phyloP scores from a whole-genome alignment of 2,797 vertebrate genomes.

The Pangasius larnaudii region DNA sequence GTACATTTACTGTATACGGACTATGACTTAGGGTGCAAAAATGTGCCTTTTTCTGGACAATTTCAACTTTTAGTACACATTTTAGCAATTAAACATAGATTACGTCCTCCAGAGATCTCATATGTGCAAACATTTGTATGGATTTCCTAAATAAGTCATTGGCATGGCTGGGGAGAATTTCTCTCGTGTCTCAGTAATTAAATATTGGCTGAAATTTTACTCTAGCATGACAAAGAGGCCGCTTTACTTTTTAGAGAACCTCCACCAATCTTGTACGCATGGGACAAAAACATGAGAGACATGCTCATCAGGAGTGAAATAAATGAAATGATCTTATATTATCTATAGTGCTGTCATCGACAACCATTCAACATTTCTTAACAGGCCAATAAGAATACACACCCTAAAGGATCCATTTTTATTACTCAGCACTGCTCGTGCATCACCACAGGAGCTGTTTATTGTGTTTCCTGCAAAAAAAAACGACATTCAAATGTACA shows the following conservation, averaged over 20 bases:
- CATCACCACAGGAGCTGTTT: background rate
- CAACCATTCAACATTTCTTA: background rate
- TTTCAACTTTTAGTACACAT: background rate
- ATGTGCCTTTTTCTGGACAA: background rate
- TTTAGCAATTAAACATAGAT: background rate
- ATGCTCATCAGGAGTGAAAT: background rate
- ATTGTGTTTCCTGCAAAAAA: background rate
- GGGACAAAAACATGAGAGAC: background rate
- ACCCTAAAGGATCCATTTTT: background rate
- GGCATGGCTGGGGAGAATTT: background rate
- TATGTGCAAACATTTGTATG: background rate
- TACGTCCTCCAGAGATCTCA: background rate
- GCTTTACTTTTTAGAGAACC: background rate
- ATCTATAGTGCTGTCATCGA: background rate
- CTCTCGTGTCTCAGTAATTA: background rate
- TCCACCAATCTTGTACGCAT: background rate
- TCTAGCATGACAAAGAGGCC: background rate
- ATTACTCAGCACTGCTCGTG: background rate
- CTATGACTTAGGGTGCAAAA: background rate
- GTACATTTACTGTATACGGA: background rate
- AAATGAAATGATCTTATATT: background rate
- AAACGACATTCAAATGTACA: background rate
- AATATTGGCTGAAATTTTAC: background rate
- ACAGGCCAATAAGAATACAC: background rate
- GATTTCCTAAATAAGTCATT: background rate